phyloP scores from a whole-genome alignment of 1,140 invertebrate genomes.

The Nephila pilipes region DNA sequence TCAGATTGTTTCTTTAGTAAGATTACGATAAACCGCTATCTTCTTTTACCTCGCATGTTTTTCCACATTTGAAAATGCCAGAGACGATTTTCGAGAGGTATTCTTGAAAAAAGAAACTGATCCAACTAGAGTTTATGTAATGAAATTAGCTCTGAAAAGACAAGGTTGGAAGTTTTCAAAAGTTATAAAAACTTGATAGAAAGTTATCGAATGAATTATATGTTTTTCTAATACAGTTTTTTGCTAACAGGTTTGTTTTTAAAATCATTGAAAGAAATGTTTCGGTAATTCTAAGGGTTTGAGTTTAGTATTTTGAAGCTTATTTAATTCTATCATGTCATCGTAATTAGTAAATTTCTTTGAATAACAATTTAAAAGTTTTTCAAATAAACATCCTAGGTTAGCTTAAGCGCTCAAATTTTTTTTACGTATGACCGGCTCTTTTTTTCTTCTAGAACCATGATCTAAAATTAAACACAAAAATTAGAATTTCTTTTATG shows the following conservation, averaged over 20 bases:
- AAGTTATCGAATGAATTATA: not conserved
- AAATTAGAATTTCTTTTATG: too few species aligned
- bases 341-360: too few species aligned
- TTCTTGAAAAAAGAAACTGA: not conserved
- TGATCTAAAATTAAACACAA: too few species aligned
- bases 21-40: slow-evolving; percentile 43
- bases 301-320: too few species aligned
- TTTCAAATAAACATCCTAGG: too few species aligned
- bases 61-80: not conserved
- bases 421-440: too few species aligned
- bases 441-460: too few species aligned
- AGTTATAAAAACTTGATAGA: not conserved
- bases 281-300: too few species aligned
- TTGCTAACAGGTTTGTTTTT: not conserved
- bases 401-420: too few species aligned
- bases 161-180: not conserved
- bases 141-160: slow-evolving; percentile 49
- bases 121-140: not conserved
- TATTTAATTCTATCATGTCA: too few species aligned
- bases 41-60: slow-evolving; percentile 29
- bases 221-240: not conserved
- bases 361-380: too few species aligned
- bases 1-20: slow-evolving; percentile 15
- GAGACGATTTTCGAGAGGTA: not conserved
- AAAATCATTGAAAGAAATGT: not conserved